A percentile compares a stretch with the other conserved stretches of the same genome.
Evolutionary conservation across 2,888 invertebrate species (phyloP).

Genomic region (Incurvaria masculella): DNA sequence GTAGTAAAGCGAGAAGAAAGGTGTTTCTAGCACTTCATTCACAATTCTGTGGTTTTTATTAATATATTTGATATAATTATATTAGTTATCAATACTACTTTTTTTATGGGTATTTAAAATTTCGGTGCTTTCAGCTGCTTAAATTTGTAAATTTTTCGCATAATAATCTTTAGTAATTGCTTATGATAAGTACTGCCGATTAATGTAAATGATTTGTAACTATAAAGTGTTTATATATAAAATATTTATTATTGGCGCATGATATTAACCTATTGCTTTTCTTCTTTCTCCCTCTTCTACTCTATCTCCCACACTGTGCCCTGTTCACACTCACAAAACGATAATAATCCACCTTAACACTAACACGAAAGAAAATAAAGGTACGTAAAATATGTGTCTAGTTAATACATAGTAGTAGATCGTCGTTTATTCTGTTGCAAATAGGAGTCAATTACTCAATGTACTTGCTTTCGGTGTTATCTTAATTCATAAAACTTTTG

Average conservation of each 20-base stretch:
- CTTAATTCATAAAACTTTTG: no score
- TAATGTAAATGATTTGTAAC: no score
- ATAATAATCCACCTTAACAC: background rate
- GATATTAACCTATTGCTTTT: background rate
- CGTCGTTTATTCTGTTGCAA: background rate
- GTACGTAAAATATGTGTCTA: background rate
- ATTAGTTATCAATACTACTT: no score
- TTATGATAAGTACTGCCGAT: no score
- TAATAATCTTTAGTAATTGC: no score
- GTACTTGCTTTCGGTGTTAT: background rate
- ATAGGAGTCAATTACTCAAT: background rate
- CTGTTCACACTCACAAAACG: background rate
- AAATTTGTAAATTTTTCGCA: no score
- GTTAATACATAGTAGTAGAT: background rate
- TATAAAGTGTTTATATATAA: background rate
- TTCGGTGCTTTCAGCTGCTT: no score
- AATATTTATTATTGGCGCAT: background rate
- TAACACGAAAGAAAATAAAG: background rate
- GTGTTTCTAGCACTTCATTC: no score
- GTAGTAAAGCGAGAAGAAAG: no score
- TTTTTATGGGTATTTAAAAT: no score
- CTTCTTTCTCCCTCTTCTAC: background rate
- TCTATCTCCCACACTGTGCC: background rate
- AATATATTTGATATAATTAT: no score
- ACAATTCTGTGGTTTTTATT: no score